Conservation (phyloP, 2,113 vertebrate genomes). For the Pseudopodoces humilis region DNA sequence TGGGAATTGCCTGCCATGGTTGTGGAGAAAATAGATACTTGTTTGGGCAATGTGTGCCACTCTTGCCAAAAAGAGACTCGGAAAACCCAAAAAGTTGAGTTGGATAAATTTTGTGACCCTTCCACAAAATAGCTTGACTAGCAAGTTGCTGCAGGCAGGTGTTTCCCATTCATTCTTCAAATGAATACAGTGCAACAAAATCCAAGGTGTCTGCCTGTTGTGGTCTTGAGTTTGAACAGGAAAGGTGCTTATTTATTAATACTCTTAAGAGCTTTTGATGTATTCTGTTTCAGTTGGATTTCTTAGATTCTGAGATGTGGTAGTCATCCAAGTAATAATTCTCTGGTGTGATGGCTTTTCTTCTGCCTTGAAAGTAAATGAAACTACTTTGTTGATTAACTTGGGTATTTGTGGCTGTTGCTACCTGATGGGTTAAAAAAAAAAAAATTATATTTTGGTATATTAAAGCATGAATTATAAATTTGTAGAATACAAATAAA, state of each 20-base stretch:
- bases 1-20: not conserved
- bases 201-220: not conserved
- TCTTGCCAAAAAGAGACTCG: not conserved
- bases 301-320: not conserved
- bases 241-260: not conserved
- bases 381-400: not conserved
- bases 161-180: not conserved
- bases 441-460: not conserved
- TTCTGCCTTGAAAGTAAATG: not conserved
- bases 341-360: not conserved
- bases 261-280: not conserved
- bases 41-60: not conserved
- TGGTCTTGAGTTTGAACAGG: not conserved
- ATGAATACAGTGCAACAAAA: not conserved
- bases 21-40: not conserved
- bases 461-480: not conserved
- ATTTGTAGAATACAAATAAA: not conserved
- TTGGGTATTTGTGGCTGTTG: not conserved
- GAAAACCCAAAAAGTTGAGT: not conserved
- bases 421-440: not conserved
- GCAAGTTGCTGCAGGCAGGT: not conserved
- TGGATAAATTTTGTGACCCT: not conserved
- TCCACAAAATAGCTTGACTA: not conserved
- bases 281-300: not conserved
- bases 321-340: not conserved